phyloP scores from a whole-genome alignment of 64 coral and sea anemone genomes.

The Platygyra sinensis region DNA sequence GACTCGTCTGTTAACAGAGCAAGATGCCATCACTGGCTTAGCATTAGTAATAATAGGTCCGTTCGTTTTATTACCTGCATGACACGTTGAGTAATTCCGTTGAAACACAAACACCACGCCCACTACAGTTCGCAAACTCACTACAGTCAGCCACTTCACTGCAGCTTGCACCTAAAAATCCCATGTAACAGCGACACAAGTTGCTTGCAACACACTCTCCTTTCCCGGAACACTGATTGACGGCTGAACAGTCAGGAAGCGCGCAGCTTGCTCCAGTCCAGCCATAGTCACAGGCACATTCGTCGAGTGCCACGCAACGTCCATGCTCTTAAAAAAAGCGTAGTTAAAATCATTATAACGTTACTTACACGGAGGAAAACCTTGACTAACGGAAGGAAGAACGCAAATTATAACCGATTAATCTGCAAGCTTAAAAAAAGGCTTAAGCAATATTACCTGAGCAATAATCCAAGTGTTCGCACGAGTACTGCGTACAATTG shows the following conservation, averaged over 20 bases:
- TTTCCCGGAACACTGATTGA: conserved; percentile 49
- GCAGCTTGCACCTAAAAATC: conserved; percentile 31
- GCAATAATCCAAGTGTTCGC: conserved; percentile 62
- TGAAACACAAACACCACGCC: conserved; percentile 37
- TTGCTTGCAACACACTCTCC: conserved; percentile 55
- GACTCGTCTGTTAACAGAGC: too few relatives aligned
- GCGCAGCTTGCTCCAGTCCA: conserved; percentile 67
- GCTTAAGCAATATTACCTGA: conserved; percentile 22
- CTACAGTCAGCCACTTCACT: conserved; percentile 43
- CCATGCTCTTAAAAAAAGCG: conserved; percentile 28
- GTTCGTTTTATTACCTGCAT: conserved; percentile 41
- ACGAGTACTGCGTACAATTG: conserved; percentile 66
- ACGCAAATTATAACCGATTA: background rate
- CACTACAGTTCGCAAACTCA: conserved; percentile 48
- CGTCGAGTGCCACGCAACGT: conserved; percentile 48
- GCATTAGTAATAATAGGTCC: too few relatives aligned
- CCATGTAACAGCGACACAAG: conserved; percentile 53
- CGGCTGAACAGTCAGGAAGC: conserved; percentile 53
- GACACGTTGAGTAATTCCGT: conserved; percentile 15
- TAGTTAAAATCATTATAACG: background rate
- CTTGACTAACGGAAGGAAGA: background rate
- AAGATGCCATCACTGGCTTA: too few relatives aligned
- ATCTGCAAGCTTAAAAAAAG: too few relatives aligned
- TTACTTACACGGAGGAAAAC: background rate
- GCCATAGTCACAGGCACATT: conserved; percentile 41